Conservation (phyloP, 2,888 invertebrate genomes). For the Argynnis bischoffii region DNA sequence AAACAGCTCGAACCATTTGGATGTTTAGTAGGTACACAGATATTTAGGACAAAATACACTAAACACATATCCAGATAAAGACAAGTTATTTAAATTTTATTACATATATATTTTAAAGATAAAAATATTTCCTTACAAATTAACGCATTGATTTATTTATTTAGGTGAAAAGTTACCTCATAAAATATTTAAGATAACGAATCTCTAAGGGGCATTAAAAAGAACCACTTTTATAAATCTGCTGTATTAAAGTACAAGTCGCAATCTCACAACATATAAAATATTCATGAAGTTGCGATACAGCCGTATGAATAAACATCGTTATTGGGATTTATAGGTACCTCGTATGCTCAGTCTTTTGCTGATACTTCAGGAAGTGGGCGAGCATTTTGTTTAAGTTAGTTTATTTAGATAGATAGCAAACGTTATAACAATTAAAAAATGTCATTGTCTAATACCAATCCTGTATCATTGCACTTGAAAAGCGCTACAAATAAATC, state of each 20-base stretch:
- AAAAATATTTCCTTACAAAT: too few relatives aligned
- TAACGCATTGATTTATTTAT: background rate
- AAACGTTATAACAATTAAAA: too few relatives aligned
- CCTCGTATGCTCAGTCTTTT: constrained; percentile 6
- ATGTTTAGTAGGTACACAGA: too few relatives aligned
- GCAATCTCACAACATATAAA: constrained; percentile 33
- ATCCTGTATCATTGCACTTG: too few relatives aligned
- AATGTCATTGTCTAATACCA: too few relatives aligned
- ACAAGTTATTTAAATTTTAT: too few relatives aligned
- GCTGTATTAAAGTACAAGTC: constrained; percentile 30
- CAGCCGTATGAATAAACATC: constrained; percentile 33
- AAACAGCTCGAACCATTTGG: too few relatives aligned
- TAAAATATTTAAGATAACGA: background rate
- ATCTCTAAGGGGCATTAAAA: constrained; percentile 24
- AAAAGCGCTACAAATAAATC: too few relatives aligned
- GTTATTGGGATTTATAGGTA: constrained; percentile 20
- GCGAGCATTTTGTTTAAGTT: background rate
- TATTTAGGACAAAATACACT: too few relatives aligned
- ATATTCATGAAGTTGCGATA: constrained; percentile 34
- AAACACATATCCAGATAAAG: too few relatives aligned
- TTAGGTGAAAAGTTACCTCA: background rate
- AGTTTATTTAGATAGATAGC: too few relatives aligned
- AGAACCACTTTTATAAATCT: constrained; percentile 34
- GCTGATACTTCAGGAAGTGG: background rate
- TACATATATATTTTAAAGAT: too few relatives aligned